phyloP scores from a whole-genome alignment of 2,113 vertebrate species.

The Morphnarchus princeps region DNA sequence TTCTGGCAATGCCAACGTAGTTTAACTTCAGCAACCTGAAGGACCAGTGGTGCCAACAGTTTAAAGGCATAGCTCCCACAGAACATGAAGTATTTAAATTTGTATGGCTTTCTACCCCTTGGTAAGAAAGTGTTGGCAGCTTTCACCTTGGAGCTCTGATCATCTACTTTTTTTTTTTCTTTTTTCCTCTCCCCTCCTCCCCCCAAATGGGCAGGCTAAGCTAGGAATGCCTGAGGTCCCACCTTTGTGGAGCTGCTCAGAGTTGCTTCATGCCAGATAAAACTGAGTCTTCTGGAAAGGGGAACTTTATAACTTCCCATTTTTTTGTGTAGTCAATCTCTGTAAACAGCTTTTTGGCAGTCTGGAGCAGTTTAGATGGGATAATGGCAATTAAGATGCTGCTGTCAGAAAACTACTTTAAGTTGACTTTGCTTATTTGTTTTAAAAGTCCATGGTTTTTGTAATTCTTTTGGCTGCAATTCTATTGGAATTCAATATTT shows the following conservation, averaged over 20 bases:
- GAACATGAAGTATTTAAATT: slow-evolving; percentile 58
- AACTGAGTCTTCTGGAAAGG: neutral
- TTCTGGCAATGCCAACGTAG: slow-evolving; percentile 43
- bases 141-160: neutral
- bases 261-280: neutral
- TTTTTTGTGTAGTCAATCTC: neutral
- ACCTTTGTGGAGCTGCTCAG: neutral
- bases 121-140: slow-evolving; percentile 52
- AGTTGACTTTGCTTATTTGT: neutral
- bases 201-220: neutral
- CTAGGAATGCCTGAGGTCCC: neutral
- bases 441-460: neutral
- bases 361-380: neutral
- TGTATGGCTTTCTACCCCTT: slow-evolving; percentile 5
- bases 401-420: neutral
- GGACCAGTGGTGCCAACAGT: slow-evolving; percentile 24
- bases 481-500: neutral
- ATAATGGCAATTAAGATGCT: neutral
- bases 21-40: slow-evolving; percentile 63
- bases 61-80: neutral
- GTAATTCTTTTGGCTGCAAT: neutral
- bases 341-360: neutral
- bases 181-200: too few relatives aligned
- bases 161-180: neutral
- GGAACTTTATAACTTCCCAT: neutral